Conservation (phyloP, 2,888 invertebrate species). For the Drosophila peninsularis region DNA sequence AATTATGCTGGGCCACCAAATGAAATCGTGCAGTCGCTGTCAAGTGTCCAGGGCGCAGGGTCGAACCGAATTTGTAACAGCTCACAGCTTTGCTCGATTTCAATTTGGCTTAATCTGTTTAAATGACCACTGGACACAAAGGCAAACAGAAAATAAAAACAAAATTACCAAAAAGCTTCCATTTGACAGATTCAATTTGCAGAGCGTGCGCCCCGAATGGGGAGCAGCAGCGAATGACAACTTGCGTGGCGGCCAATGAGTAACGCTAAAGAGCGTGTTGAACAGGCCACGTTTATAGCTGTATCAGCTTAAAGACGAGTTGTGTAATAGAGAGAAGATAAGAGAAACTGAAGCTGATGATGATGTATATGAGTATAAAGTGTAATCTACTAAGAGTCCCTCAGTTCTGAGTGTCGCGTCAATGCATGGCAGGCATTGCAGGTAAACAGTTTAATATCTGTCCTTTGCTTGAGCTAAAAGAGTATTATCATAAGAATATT, state of each 20-base stretch:
- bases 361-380: too few relatives aligned
- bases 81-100: conserved; percentile 54
- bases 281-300: conserved; percentile 3
- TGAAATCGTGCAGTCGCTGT: conserved; percentile 6
- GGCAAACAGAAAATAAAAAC: conserved; percentile 38
- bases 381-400: too few relatives aligned
- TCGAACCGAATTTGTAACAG: conserved; percentile 54
- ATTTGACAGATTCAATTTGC: conserved; percentile 70
- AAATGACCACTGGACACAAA: conserved; percentile 57
- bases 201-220: conserved; percentile 10
- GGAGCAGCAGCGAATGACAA: not conserved
- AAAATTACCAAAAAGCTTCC: conserved; percentile 49
- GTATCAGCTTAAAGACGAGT: conserved; percentile 17
- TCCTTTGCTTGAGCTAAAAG: too few relatives aligned
- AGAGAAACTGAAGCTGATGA: too few relatives aligned
- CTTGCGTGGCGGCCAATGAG: conserved; percentile 38
- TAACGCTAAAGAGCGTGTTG: conserved; percentile 12
- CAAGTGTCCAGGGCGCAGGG: conserved; percentile 20
- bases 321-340: not conserved
- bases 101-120: conserved; percentile 73
- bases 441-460: too few relatives aligned
- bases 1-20: conserved; percentile 61
- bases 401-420: too few relatives aligned
- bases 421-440: too few relatives aligned
- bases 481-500: too few relatives aligned